phyloP scores from a whole-genome alignment of 2,113 vertebrate species.

The Laterallus jamaicensis region DNA sequence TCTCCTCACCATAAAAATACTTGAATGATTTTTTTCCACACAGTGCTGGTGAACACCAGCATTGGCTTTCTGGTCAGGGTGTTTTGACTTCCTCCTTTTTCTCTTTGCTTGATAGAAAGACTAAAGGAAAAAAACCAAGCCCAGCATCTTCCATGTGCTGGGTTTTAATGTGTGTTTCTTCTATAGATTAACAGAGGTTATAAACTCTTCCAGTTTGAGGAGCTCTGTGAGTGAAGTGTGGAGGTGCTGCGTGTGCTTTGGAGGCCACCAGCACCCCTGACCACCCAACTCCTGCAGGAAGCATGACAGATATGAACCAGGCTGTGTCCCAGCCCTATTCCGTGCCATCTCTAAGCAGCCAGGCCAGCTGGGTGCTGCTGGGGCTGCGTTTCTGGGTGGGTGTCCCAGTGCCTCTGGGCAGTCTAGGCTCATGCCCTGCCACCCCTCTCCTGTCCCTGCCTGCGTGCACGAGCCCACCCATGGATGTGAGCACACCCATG shows the following conservation, averaged over 20 bases:
- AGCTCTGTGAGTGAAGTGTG: not conserved
- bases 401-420: not conserved
- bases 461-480: rapidly evolving
- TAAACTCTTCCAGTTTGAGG: not conserved
- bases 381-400: not conserved
- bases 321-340: not conserved
- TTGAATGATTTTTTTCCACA: not conserved
- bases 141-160: not conserved
- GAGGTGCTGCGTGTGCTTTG: not conserved
- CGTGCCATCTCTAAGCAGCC: rapidly evolving
- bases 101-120: not conserved
- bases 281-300: not conserved
- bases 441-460: not conserved
- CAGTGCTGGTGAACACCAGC: not conserved
- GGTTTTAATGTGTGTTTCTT: not conserved
- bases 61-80: not conserved
- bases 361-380: not conserved
- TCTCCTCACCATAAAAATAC: not conserved
- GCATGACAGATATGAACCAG: not conserved
- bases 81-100: not conserved
- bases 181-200: not conserved
- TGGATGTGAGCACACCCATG: not conserved
- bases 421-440: not conserved
- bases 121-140: too few relatives aligned
- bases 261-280: not conserved